Evolutionary conservation across 2,113 vertebrate genomes (phyloP).

Genomic region (Nipponia nippon): DNA sequence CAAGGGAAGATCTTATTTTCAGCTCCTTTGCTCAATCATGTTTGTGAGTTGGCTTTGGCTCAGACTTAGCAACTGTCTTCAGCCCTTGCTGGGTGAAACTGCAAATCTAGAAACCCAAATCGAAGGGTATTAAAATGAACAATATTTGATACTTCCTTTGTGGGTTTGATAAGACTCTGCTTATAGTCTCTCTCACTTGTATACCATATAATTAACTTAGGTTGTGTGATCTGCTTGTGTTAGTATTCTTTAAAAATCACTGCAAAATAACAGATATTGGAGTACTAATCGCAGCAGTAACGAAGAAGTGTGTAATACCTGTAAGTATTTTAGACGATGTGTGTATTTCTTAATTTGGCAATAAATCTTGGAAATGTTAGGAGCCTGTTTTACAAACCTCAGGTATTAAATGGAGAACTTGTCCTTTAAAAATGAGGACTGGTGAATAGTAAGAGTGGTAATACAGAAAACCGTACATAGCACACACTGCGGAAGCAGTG

Average conservation of each 20-base stretch:
- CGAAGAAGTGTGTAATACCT: not conserved
- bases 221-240: not conserved
- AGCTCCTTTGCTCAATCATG: rapidly evolving
- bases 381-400: not conserved
- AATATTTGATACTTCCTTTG: not conserved
- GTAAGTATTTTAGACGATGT: not conserved
- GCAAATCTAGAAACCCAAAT: not conserved
- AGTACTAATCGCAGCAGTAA: not conserved
- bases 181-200: not conserved
- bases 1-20: not conserved
- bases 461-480: not conserved
- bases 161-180: not conserved
- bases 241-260: not conserved
- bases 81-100: not conserved
- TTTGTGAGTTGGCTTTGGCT: not conserved
- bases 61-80: not conserved
- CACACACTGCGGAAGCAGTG: not conserved
- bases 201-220: not conserved
- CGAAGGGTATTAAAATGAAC: not conserved
- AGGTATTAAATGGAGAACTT: not conserved
- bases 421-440: not conserved
- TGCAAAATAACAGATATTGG: not conserved
- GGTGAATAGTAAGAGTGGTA: not conserved
- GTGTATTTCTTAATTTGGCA: not conserved
- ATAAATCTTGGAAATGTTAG: not conserved